phyloP scores from a whole-genome alignment of 2,113 vertebrate genomes.

The Emydura subglobosa region DNA sequence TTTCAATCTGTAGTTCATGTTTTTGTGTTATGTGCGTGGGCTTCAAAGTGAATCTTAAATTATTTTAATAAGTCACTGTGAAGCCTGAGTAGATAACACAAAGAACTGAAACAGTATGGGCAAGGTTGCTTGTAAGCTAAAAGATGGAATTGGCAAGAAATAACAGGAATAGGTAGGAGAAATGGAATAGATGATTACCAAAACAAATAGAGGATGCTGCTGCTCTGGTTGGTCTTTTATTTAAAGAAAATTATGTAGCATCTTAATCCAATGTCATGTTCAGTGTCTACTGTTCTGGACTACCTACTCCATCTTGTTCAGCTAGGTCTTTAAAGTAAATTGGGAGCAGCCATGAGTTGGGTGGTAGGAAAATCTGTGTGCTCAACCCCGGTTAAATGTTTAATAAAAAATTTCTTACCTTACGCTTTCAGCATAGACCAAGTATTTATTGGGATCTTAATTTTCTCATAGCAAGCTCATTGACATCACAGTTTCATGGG shows the following conservation, averaged over 20 bases:
- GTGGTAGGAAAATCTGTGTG: not conserved
- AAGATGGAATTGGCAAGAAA: not conserved
- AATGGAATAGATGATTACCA: not conserved
- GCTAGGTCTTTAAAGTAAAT: not conserved
- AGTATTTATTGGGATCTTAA: not conserved
- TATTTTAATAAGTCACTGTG: not conserved
- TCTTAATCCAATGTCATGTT: not conserved
- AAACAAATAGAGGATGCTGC: not conserved
- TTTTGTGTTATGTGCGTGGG: not conserved
- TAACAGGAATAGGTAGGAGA: not conserved
- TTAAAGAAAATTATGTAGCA: fast-evolving
- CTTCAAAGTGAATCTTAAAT: not conserved
- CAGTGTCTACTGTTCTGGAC: not conserved
- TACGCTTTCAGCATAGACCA: not conserved
- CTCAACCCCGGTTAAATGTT: not conserved
- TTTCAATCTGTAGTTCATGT: not conserved
- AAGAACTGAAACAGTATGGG: not conserved
- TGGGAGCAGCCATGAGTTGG: slow-evolving; percentile 2
- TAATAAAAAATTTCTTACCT: not conserved
- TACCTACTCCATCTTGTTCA: not conserved
- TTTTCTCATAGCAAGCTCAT: not conserved
- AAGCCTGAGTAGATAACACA: not conserved
- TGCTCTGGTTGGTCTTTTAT: not conserved
- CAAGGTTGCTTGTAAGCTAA: not conserved
- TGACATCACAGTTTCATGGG: not conserved